These are phyloP conservation scores for Paracyclopina nana DNA, from an alignment of 1,140 invertebrate species.

Conservation along the genomic window DNA sequence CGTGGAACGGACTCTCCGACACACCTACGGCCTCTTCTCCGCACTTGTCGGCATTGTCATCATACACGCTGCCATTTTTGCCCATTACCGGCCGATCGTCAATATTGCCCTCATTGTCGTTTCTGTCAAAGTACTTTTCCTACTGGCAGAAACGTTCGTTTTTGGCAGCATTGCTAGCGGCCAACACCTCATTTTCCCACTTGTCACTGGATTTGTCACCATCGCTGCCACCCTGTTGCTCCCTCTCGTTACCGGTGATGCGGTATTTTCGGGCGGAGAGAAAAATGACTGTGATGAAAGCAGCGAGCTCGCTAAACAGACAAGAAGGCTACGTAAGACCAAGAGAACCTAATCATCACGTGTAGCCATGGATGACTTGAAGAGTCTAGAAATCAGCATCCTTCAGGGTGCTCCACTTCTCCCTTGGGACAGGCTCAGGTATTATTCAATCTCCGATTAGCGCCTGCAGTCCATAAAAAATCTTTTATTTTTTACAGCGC, in stretches of 20 bases:
- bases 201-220: not conserved
- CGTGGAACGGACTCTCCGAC: not conserved
- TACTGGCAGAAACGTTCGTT: not conserved
- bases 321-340: no score
- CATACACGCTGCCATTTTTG: not conserved
- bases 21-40: not conserved
- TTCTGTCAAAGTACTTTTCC: not conserved
- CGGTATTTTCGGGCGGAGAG: not conserved
- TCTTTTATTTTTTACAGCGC: no score
- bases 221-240: not conserved
- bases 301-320: no score
- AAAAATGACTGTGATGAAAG: not conserved
- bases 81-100: conserved; percentile 6
- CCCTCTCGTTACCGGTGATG: not conserved
- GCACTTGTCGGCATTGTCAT: conserved; percentile 3
- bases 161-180: not conserved
- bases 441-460: no score
- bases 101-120: not conserved
- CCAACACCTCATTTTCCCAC: not conserved
- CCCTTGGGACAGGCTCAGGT: conserved; percentile 3
- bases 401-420: not conserved
- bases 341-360: no score
- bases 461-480: no score
- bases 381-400: not conserved
- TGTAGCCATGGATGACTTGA: not conserved